phyloP scores from a whole-genome alignment of 2,888 invertebrate species.

The Geotrupes spiniger region DNA sequence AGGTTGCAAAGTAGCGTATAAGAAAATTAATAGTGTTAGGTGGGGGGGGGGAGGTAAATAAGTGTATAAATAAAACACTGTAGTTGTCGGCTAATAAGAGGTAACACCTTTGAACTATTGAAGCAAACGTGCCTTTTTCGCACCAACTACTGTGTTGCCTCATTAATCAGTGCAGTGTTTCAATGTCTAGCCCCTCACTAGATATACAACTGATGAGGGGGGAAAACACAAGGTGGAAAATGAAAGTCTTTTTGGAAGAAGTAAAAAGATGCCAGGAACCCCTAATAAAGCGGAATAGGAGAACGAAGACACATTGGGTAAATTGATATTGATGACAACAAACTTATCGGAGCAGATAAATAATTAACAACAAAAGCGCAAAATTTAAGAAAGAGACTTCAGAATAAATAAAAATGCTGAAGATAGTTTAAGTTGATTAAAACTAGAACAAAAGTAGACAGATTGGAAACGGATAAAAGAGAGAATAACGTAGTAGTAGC shows the following conservation, averaged over 20 bases:
- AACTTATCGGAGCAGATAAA: neutral
- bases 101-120: neutral
- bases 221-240: neutral
- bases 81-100: neutral
- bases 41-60: neutral
- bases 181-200: neutral
- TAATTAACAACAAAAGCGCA: too few species aligned
- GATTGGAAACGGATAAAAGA: too few species aligned
- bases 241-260: neutral
- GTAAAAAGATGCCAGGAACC: neutral
- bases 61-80: neutral
- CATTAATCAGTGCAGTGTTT: too few species aligned
- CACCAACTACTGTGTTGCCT: neutral
- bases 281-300: conserved; percentile 1
- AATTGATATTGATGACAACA: conserved; percentile 1
- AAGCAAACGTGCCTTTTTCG: neutral
- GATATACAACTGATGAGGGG: neutral
- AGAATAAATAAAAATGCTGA: neutral
- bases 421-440: too few species aligned
- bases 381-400: neutral
- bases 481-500: neutral
- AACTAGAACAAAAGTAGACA: too few species aligned
- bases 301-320: neutral
- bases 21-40: neutral
- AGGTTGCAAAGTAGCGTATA: too few species aligned